Evolutionary conservation across 2,797 vertebrate species (phyloP), one percentile per base, ranked within the genome.

Genomic region (Microctenopoma lineatum): DNA sequence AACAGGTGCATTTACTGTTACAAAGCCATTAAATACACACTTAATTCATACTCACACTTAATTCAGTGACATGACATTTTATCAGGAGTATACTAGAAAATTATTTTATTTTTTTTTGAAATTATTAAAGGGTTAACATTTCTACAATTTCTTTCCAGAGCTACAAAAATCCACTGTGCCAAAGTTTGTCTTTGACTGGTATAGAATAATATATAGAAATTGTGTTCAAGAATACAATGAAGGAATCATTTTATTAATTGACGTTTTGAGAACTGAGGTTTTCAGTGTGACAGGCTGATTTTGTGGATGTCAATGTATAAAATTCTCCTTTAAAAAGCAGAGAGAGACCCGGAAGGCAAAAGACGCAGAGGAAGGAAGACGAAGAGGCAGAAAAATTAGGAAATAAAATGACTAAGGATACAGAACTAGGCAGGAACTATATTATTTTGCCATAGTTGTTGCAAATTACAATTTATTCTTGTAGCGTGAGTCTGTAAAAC

Each of bases 1-100:
- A 93, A 84, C 93, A 96, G 95, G 96, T 96, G 94, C 87, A 26
- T 67, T 71, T 25, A 55, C 42, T 50, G 36, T 38, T 13, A 3
- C 32, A 55, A 70, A n/a, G 11, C 47, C 10, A 38, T 25, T 60
- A 54, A 34, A 66, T 67, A 59, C 60, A 45, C 70, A 47, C 57
- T 21, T 21, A 21, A 45, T 67, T 44, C 66, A 5, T 21, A 2
- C 36, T 36, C 11, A 36, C 36, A 36, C 34, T 36, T 46, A 47
- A 70, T 47, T 1, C 10, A 14, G 46, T 8, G 16, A 18, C 51
- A 47, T 36, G 36, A 36, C 36, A 36, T 36, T 36, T 36, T 36
- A 11, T 36, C 36, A 36, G 36, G 36, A 10, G 36, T 9, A 36
- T 36, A 36, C 36, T 9, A 52, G 50, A 14, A 11, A 16, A 18